Evolutionary conservation across 2,797 vertebrate genomes (phyloP), one percentile per base, ranked within the genome.

Genomic region (Tadarida brasiliensis): DNA sequence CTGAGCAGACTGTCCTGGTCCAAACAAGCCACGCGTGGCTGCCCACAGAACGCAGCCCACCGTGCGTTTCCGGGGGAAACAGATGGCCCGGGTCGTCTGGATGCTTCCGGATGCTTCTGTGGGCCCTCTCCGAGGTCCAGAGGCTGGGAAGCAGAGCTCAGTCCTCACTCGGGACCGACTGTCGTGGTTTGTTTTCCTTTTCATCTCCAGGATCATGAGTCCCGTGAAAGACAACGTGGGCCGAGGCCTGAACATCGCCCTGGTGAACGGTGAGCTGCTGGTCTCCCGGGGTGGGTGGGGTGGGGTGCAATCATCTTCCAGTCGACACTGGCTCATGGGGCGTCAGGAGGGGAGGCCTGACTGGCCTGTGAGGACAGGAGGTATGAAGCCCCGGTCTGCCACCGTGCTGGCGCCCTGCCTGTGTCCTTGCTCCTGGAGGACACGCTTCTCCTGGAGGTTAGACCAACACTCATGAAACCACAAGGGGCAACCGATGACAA

Each of bases 141-240:
- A 11, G 70, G 10, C 26, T 1, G 19, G 0, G 56, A 26, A 67
- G 65, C 80, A 24, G 22, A 4, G 28, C 39, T 10, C 3, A 0
- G 39, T 44, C 73, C 71, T 16, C 14, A 4, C 81, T 30, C 3
- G 0, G 67, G 17, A 56, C 76, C 5, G 0, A 35, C 1, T 1
- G 30, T 10, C 11, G 1, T 2, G 0, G 71, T 65, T 30, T 33
- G 30, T 28, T 88, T 73, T 67, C 26, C 77, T 91, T 94, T 65
- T 57, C 57, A 59, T 97, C 91, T 80, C 81, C 98, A 99, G 99
- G 14, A 94, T 99, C 95, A 99, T 99, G 99, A 99, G 99, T 95
- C 96, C 97, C 0, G 91, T 99, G 85, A 94, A 98, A 86, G 99
- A 99, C 97, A 99, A 99, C 3, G 92, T 99, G 54, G 99, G 99